Evolutionary conservation across 2,113 vertebrate species (phyloP), one percentile per base, ranked within the genome.

Genomic region (Ardeotis arabs): DNA sequence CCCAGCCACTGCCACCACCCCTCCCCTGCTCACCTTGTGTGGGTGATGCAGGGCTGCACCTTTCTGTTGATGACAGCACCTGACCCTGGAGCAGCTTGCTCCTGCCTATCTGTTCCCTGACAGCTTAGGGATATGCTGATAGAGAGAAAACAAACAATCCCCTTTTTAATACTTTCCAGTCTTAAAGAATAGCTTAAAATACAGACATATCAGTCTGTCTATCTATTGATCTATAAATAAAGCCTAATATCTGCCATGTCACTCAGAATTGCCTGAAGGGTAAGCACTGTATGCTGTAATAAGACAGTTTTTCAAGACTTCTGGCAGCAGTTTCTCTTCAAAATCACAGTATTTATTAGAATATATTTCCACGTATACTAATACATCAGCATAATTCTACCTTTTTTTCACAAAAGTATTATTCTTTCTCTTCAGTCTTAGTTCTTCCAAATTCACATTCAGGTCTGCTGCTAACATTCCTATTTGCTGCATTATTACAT

Each of bases 291-390:
- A 28, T 44, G 18, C n/a, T 15, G 9, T 27, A 75, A 70, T 11
- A 41, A 80, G 27, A 75, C 12, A 69, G 12, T 66, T 67, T 95
- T 83, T 92, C 85, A 80, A 25, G 12, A 55, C 7, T 89, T 89
- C 47, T 90, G 39, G 33, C 21, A 94, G 52, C 8, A 64, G 21
- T 33, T 88, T 77, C 58, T 29, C 29, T 74, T 67, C 88, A 45
- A 95, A 93, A 59, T 49, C 35, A 56, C 16, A 8, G 11, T 86
- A 75, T 89, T 86, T 89, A 44, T 90, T 89, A 92, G 22, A 88
- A 80, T 78, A 63, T 9, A 67, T 84, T 90, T 94, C 56, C 41
- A 52, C 0, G 0, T 56, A 45, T 3, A 4, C 39, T 67, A 64
- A 68, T 10, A 37, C 4, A 68, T 31, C 33, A 75, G 9, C 52